Percentiles rank a stretch among this genome's conserved stretches.
Evolutionary conservation across 35 echinoderm and acorn worm genomes (phyloP).

Genomic region (Apostichopus parvimensis): DNA sequence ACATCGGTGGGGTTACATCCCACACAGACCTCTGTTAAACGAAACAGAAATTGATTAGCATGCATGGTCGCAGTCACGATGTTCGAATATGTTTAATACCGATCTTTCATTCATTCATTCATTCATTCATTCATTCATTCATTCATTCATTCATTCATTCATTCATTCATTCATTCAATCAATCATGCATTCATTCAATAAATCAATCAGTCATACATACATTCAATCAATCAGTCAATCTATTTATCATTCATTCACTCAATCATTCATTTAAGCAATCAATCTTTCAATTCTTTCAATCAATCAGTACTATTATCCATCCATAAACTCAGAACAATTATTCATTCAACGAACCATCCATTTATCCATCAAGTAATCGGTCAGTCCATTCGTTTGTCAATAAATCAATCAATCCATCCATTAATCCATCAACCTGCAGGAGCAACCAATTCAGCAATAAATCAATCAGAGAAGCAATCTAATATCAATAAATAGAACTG

Average conservation of each 20-base stretch:
- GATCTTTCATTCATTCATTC: too few species aligned
- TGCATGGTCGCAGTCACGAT: too few species aligned
- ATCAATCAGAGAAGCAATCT: neutral
- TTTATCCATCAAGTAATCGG: neutral
- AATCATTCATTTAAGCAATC: too few species aligned
- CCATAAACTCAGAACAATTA: neutral
- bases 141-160: neutral
- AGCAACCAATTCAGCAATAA: neutral
- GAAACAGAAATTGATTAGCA: too few species aligned
- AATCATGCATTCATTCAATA: neutral
- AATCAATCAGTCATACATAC: too few species aligned
- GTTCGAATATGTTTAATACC: too few species aligned
- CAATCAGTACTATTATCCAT: too few species aligned
- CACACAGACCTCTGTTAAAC: slow-evolving; percentile 53
- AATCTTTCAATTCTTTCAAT: too few species aligned
- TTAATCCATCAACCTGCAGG: neutral
- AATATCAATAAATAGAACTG: too few species aligned
- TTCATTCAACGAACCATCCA: neutral
- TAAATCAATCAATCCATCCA: too few species aligned
- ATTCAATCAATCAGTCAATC: too few species aligned
- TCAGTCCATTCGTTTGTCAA: neutral
- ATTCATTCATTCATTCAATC: neutral
- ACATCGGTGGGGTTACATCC: slow-evolving; percentile 44
- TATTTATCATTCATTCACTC: too few species aligned
- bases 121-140: neutral